Base-by-base conservation (phyloP, 1,140 invertebrate species). In the Ganaspis sp. region DNA sequence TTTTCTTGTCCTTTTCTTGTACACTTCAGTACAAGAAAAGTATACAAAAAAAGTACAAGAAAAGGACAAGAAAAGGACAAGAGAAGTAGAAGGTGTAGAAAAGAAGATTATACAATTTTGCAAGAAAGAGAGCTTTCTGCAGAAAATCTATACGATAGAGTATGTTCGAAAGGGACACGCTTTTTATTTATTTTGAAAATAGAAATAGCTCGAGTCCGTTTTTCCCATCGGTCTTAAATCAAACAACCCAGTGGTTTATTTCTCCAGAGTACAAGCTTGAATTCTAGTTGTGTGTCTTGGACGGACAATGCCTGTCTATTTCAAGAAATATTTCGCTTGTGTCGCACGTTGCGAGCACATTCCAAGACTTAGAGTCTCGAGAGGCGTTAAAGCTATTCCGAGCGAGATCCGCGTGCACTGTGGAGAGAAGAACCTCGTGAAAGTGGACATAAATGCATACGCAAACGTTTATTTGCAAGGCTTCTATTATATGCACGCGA, bases 301-400 rank as follows among this genome's bases (percentile, higher is more conserved):
- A 29, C 58, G 58, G 58, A 64, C 58, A 64, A 64, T 64, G 58
- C 58, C 58, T 64, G 58, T 64, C 58, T 64, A 64, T 64, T 64
- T 64, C 58, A 64, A 64, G 58, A 64, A 64, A 64, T 64, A 64
- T 64, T 64, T 64, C 58, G 23, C 58, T 64, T 64, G 58, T 64
- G 58, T 64, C 58, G 58, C 58, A 29, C 58, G 26, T 64, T 29
- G 58, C 11, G 58, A 64, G 58, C 26, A n/a, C 58, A 64, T 64
- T 64, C 58, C 58, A 29, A 64, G 58, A 64, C 58, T 64, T 15
- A 64, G 23, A 64, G 58, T 29, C 58, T 64, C 58, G 23, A 29
- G 58, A 64, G 58, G 58, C 58, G 58, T 64, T 64, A 64, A 64
- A 64, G 58, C 58, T 64, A 64, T 64, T 64, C 58, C 26, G 58